Conservation (phyloP, 2,888 invertebrate species). For the Ptycholaimellus sp. region DNA sequence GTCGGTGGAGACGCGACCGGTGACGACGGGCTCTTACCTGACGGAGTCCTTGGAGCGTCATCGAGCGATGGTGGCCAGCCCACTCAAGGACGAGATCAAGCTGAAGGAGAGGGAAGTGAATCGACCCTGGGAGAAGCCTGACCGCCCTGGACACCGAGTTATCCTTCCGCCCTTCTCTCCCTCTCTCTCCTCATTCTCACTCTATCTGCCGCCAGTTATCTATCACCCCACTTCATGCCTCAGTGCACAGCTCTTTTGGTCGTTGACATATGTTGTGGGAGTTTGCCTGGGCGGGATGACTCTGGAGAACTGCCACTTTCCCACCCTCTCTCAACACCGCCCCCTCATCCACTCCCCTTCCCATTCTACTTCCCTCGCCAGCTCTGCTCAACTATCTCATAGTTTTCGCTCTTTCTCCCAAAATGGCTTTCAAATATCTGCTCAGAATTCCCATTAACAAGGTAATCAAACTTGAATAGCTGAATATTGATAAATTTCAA, state of each 20-base stretch:
- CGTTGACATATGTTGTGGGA: too few relatives aligned
- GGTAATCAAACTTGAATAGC: not conserved
- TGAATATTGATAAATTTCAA: too few relatives aligned
- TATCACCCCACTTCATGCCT: too few relatives aligned
- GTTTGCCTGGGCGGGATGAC: too few relatives aligned
- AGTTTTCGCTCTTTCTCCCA: not conserved
- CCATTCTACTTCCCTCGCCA: not conserved
- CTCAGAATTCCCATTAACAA: not conserved
- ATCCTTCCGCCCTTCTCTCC: too few relatives aligned
- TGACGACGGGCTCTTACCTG: conserved; percentile 20
- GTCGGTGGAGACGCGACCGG: conserved; percentile 19
- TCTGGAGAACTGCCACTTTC: not conserved
- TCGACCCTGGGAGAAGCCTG: conserved; percentile 24
- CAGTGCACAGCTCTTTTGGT: too few relatives aligned
- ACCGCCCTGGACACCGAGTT: conserved; percentile 21
- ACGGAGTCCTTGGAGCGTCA: conserved; percentile 22
- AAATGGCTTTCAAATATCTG: not conserved
- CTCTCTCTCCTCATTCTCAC: too few relatives aligned
- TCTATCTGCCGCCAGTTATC: too few relatives aligned
- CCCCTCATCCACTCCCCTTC: not conserved
- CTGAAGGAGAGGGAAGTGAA: conserved; percentile 21
- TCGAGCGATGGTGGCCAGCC: conserved; percentile 19
- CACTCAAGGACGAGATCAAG: conserved; percentile 17
- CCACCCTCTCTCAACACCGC: not conserved
- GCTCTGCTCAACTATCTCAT: not conserved